Conservation (phyloP, 2,888 invertebrate species). For the Scaptomyza polygonia region DNA sequence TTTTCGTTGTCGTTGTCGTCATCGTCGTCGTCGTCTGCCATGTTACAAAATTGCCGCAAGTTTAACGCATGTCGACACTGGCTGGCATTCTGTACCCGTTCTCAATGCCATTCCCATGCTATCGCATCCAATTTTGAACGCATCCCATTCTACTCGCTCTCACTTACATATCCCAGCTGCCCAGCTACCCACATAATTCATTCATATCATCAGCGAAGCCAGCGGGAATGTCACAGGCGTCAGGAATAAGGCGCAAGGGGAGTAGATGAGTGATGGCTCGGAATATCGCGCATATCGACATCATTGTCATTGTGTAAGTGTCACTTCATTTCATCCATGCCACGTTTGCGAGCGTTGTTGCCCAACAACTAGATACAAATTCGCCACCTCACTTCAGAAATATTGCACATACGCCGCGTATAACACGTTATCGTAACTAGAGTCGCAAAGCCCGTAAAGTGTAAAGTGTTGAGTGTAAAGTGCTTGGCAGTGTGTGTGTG, state of each 20-base stretch:
- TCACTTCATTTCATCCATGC: conserved; percentile 72
- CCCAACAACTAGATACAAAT: conserved; percentile 29
- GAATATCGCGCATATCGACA: conserved; percentile 73
- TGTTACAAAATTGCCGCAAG: conserved; percentile 80
- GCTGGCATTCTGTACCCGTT: conserved; percentile 13
- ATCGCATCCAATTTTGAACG: background rate
- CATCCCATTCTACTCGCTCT: conserved; percentile 4
- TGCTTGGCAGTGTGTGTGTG: conserved; percentile 12
- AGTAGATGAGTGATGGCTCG: conserved; percentile 73
- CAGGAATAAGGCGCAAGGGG: conserved; percentile 26
- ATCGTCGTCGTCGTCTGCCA: conserved; percentile 48
- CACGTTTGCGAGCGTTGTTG: conserved; percentile 28
- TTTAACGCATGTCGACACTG: conserved; percentile 80
- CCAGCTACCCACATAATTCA: conserved; percentile 79
- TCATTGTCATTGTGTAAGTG: conserved; percentile 80
- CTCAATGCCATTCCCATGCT: conserved; percentile 17
- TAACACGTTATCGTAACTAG: conserved; percentile 41
- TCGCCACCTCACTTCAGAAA: conserved; percentile 4
- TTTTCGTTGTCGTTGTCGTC: conserved; percentile 23
- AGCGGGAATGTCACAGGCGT: conserved; percentile 32
- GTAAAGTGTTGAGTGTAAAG: conserved; percentile 62
- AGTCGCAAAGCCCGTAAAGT: conserved; percentile 49
- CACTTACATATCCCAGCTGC: conserved; percentile 26
- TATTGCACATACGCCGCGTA: conserved; percentile 66
- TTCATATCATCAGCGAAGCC: conserved; percentile 78